Evolutionary conservation across 2,113 vertebrate species (phyloP), one percentile per base, ranked within the genome.

Genomic region (Rhinoderma darwinii): DNA sequence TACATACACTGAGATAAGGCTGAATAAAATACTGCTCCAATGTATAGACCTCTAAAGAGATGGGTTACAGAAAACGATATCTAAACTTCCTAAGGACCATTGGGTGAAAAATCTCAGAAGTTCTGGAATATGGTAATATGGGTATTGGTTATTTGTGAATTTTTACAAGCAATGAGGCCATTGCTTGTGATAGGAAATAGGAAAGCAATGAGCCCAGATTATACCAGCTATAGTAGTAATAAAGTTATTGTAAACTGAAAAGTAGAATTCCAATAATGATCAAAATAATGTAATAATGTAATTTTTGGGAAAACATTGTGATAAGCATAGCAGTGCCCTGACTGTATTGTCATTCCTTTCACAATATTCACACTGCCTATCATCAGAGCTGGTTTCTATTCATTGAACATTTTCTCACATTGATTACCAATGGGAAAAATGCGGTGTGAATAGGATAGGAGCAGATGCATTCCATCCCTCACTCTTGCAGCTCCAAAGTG

Each of bases 381-480:
- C 30, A 37, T 78, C 27, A 43, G 70, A 43, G 51, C 82, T 37
- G 30, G 20, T 75, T 43, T 59, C 83, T n/a, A 59, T 84, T 84
- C 83, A 59, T 10, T 27, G 47, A 84, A 56, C 70, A 73, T 30
- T 84, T 84, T 86, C 84, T 86, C 84, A 86, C 84, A 86, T 79
- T 76, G 75, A 78, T 86, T 79, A 86, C 75, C 84, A 86, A 86
- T 79, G 84, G 84, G 84, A 86, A 86, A 86, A 70, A 68, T 86
- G 74, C 17, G 7, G n/a, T 12, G 22, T 78, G 84, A 86, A 86
- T 68, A 86, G 84, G 12, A 79, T 12, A 30, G 6, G 30, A 18
- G 43, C 84, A 79, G 41, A 78, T 51, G 84, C 61, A 39, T 68
- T 32, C 75, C 63, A 63, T 44, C 84, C 84, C 30, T 75, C 84